Evolutionary conservation across 2,888 invertebrate genomes (phyloP).

Genomic region (Heliconius sara): DNA sequence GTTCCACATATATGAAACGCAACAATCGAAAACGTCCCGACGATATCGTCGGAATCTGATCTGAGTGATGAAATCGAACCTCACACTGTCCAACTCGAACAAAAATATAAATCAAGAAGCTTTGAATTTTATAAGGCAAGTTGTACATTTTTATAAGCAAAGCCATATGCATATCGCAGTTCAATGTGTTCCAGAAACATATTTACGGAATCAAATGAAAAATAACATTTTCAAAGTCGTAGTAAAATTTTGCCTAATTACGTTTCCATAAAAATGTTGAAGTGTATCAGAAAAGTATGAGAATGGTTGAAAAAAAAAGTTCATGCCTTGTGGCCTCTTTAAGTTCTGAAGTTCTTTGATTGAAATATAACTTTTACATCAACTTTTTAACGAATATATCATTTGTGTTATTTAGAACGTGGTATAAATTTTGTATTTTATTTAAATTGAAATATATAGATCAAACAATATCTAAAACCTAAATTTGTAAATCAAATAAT

Average conservation of each 20-base stretch:
- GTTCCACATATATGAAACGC: background rate
- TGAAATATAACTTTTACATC: conserved; percentile 34
- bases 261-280: conserved; percentile 39
- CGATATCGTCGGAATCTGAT: background rate
- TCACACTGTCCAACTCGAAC: background rate
- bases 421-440: background rate
- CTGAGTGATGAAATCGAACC: background rate
- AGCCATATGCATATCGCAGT: conserved; percentile 13
- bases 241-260: conserved; percentile 35
- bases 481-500: no score
- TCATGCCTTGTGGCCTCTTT: conserved; percentile 38
- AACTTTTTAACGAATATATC: conserved; percentile 28
- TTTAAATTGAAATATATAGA: no score
- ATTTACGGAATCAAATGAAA: conserved; percentile 13
- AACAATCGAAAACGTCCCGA: no score
- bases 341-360: conserved; percentile 39
- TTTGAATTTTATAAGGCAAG: background rate
- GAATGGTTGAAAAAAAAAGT: conserved; percentile 43
- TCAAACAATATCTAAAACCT: no score
- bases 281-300: conserved; percentile 43
- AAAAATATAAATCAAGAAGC: background rate
- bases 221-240: conserved; percentile 23
- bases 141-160: background rate
- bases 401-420: background rate
- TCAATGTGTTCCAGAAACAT: background rate